A percentile compares a stretch with the other conserved stretches of the same genome.
phyloP scores from a whole-genome alignment of 2,888 invertebrate genomes.

The Lochmaea crataegi region DNA sequence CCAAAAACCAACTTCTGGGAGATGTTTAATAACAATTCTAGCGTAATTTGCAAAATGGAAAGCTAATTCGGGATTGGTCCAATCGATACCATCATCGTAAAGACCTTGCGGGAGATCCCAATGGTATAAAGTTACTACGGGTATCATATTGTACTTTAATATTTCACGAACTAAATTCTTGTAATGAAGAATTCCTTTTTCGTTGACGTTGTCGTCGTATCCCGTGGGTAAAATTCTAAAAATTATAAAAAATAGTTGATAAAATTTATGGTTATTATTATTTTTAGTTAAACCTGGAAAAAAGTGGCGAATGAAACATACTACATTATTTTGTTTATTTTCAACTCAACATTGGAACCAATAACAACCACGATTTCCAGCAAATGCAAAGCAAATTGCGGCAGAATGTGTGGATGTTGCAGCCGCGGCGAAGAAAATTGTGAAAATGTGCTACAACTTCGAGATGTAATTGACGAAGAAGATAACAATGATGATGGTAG shows the following conservation, averaged over 20 bases:
- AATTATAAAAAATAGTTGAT: not conserved
- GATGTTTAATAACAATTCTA: conserved; percentile 66
- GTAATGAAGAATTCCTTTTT: conserved; percentile 80
- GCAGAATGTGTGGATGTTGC: no score
- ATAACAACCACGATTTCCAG: no score
- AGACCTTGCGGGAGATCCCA: conserved; percentile 50
- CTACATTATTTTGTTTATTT: no score
- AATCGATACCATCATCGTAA: conserved; percentile 70
- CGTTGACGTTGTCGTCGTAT: conserved; percentile 74
- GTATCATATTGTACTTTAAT: conserved; percentile 68
- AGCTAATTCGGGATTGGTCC: conserved; percentile 71
- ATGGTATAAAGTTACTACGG: conserved; percentile 74
- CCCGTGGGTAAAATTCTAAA: conserved; percentile 77
- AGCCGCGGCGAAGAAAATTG: no score
- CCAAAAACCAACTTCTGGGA: conserved; percentile 68
- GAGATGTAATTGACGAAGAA: no score
- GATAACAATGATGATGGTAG: no score
- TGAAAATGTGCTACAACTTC: no score
- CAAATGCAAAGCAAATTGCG: no score
- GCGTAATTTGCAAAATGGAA: conserved; percentile 72
- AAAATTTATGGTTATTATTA: no score
- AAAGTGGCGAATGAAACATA: not conserved
- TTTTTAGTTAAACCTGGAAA: not conserved
- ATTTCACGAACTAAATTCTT: conserved; percentile 79
- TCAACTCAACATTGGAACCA: no score